Percentiles rank a stretch among this genome's conserved stretches.
Conservation (phyloP, 1,140 invertebrate genomes). For the Luehdorfia chinensis region DNA sequence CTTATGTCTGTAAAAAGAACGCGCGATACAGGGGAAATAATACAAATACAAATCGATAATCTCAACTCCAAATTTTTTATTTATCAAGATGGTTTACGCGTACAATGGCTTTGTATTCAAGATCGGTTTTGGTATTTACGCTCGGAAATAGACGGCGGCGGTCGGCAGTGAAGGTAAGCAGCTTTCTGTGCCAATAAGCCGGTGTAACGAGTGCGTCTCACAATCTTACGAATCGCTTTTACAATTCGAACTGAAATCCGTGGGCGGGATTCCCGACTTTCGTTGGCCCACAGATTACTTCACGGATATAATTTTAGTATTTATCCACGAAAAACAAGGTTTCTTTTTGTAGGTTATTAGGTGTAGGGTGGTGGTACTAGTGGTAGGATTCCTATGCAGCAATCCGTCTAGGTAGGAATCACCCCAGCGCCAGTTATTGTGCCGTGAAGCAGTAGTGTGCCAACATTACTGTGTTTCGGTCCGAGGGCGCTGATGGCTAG, state of each 20-base stretch:
- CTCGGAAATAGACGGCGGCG: conserved; percentile 25
- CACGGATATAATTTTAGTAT: not conserved
- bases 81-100: conserved; percentile 4
- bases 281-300: not conserved
- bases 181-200: conserved; percentile 40
- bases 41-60: too few species aligned
- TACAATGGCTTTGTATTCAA: conserved; percentile 3
- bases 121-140: conserved; percentile 22
- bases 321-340: not conserved
- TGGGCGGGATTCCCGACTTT: conserved; percentile 16
- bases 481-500: too few species aligned
- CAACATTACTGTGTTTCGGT: too few species aligned
- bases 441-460: too few species aligned
- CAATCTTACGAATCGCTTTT: conserved; percentile 18
- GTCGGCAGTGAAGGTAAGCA: conserved; percentile 49
- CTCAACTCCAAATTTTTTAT: too few species aligned
- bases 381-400: too few species aligned
- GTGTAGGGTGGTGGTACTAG: too few species aligned
- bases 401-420: too few species aligned
- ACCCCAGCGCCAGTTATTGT: too few species aligned
- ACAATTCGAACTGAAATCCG: conserved; percentile 12
- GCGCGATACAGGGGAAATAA: too few species aligned
- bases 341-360: too few species aligned
- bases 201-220: conserved; percentile 26
- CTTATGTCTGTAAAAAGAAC: too few species aligned